Base-by-base conservation (phyloP, 2,797 vertebrate genomes). In the Erpetoichthys calabaricus region DNA sequence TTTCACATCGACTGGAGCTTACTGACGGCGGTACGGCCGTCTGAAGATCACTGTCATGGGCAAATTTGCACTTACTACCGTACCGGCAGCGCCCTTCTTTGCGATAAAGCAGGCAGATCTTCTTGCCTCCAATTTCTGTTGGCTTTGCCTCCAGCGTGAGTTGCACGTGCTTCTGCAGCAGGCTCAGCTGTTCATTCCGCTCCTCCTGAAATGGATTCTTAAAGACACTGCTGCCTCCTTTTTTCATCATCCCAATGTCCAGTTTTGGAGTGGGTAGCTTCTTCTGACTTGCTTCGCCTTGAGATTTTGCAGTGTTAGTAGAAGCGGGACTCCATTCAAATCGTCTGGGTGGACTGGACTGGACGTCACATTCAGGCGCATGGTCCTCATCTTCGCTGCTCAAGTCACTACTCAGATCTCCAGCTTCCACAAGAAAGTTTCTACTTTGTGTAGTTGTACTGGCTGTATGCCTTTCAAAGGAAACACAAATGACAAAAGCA, bases 31-130 rank as follows among this genome's bases (percentile, higher is more conserved):
- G 61, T 50, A 42, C 45, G 8, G 7, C 7, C 57, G 2, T 63
- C 70, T 82, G 85, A 44, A 89, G 74, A 67, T 89, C 86, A 10
- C 84, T 87, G 64, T 85, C 85, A 5, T 90, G 88, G 43, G 83
- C 85, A 53, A 82, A 89, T 67, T 86, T 90, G 70, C 88, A 90
- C 47, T 80, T 78, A 64, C 80, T 86, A 4, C 86, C 88, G 51
- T 85, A 90, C 50, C 86, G 76, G 61, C 88, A 90, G 54, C 85
- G 73, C 1, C 85, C 84, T 1, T 86, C 70, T 47, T 80, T 84
- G 65, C 86, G 83, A 69, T 88, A 88, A 0, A 81, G 69, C 54
- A 86, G 70, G 3, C 88, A 90, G 42, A 85, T 73, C 58, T 67
- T 71, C 59, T 73, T 83, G 0, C 86, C 86, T 1, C 78, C 83